Conservation (phyloP, 2,113 vertebrate species). For the Peromyscus polionotus region DNA sequence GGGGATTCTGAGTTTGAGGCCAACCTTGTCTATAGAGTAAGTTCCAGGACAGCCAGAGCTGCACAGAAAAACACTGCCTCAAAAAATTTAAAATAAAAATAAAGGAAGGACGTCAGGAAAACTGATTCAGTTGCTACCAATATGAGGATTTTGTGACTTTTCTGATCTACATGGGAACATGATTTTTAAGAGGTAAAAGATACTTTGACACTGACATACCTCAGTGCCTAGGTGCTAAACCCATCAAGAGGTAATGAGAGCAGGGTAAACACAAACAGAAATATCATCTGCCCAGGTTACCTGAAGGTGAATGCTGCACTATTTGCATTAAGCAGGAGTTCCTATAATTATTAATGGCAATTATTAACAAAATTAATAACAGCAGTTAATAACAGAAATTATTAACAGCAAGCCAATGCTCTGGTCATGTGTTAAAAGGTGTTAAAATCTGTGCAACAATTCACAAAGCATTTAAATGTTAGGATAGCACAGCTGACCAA, state of each 20-base stretch:
- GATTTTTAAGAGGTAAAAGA: neutral
- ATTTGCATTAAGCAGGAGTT: neutral
- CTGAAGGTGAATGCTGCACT: neutral
- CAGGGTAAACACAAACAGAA: neutral
- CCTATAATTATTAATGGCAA: neutral
- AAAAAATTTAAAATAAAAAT: neutral
- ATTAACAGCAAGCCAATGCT: neutral
- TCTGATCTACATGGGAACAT: no score
- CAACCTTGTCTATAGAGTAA: neutral
- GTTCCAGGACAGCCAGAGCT: neutral
- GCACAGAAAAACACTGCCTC: neutral
- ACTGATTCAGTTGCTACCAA: neutral
- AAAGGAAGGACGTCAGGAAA: neutral
- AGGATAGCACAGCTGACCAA: neutral
- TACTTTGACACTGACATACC: neutral
- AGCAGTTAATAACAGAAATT: neutral
- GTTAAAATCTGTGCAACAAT: neutral
- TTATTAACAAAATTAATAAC: neutral
- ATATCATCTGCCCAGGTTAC: rapidly evolving
- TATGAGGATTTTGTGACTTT: neutral
- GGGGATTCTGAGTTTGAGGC: neutral
- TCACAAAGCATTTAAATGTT: neutral
- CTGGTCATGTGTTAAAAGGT: neutral
- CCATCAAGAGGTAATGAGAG: no score
- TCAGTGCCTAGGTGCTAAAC: no score